Evolutionary conservation across 2,797 vertebrate species (phyloP).

Genomic region (Aphelocoma californica): DNA sequence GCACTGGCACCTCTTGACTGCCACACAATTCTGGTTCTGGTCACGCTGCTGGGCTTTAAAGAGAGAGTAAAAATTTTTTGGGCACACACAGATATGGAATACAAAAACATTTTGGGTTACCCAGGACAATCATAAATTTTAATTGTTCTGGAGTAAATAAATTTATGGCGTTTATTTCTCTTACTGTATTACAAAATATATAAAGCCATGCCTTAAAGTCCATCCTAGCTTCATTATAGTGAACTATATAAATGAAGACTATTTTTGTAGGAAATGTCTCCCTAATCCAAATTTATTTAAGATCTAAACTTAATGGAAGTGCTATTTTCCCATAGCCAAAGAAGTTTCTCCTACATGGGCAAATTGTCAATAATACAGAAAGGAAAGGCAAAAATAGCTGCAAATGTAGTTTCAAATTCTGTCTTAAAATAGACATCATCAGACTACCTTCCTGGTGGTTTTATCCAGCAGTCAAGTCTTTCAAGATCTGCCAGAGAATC

Average conservation of each 20-base stretch:
- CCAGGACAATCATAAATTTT: neutral
- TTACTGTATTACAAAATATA: neutral
- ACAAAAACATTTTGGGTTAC: neutral
- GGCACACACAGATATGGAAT: neutral
- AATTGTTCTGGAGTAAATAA: neutral
- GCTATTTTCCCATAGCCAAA: neutral
- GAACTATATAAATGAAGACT: neutral
- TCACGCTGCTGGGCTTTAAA: neutral
- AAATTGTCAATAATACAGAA: neutral
- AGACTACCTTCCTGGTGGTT: neutral
- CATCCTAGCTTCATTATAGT: neutral
- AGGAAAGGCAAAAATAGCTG: neutral
- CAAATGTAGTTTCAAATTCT: neutral
- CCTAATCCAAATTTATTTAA: neutral
- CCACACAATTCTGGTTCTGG: neutral
- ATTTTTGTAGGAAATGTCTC: neutral
- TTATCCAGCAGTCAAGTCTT: neutral
- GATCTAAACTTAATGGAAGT: neutral
- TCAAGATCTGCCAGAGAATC: neutral
- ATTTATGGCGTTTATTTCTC: neutral
- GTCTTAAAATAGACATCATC: neutral
- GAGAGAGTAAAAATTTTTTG: neutral
- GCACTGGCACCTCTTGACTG: neutral
- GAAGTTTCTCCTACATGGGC: neutral
- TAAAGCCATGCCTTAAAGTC: neutral